Evolutionary conservation across 2,113 vertebrate genomes (phyloP).

Genomic region (Crotalus viridis): DNA sequence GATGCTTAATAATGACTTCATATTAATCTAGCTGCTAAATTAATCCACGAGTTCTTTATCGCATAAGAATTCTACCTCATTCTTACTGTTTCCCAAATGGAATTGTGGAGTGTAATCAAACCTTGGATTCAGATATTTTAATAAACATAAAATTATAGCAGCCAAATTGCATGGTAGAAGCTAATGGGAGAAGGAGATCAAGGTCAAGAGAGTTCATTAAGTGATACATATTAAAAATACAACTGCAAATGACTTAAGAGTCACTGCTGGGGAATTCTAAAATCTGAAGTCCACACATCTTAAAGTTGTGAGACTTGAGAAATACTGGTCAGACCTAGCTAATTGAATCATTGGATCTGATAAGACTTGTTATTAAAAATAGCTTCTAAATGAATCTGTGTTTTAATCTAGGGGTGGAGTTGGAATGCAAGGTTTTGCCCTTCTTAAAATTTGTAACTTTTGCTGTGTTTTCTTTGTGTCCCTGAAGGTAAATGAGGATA

Average conservation of each 20-base stretch:
- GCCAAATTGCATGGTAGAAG: background rate
- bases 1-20: background rate
- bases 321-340: background rate
- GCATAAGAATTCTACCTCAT: background rate
- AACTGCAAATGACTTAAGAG: background rate
- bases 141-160: background rate
- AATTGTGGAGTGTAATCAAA: background rate
- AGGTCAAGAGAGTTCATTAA: background rate
- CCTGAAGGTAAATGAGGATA: slow-evolving; percentile 44
- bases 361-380: slow-evolving; percentile 1
- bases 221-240: background rate
- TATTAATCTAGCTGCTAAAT: slow-evolving; percentile 16
- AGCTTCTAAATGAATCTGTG: background rate
- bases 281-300: background rate
- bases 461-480: slow-evolving; percentile 33
- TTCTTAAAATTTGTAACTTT: slow-evolving; percentile 45
- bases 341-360: background rate
- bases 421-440: slow-evolving; percentile 44
- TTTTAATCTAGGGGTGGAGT: background rate
- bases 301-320: background rate
- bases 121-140: background rate
- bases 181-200: background rate
- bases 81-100: background rate
- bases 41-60: background rate
- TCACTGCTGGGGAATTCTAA: background rate